Evolutionary conservation across 2,888 invertebrate genomes (phyloP), one percentile per base, ranked within the genome.

Genomic region (Oxycera nigricornis): DNA sequence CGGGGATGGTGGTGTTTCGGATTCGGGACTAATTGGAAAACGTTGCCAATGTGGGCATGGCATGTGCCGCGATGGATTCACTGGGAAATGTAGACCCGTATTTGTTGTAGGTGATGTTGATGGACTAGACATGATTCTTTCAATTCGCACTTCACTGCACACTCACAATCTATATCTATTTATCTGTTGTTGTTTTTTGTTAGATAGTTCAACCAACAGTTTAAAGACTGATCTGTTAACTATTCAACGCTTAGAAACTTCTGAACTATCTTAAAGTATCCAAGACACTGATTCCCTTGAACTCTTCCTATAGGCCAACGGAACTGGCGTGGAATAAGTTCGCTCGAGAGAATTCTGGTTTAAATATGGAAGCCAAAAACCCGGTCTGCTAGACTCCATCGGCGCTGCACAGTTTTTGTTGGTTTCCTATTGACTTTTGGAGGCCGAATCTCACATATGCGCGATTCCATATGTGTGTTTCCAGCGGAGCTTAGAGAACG

Each of bases 41-140:
- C 83, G 84, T 67, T 82, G 80, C 85, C 84, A 84, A 73, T 84
- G 84, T 20, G 82, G 84, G 57, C 84, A 84, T 3, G 85, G 84
- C 84, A 83, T 82, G 77, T 83, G 83, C 75, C 79, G 80, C 67
- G 83, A 81, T 28, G 81, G 82, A 80, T 81, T 80, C 52, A 82
- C 81, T 73, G 84, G 84, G 73, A 84, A 84, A 24, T 75, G 41
- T 11, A 62, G 62, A 14, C 24, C 22, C 17, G 28, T 28, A 11
- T 35, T 52, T 7, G 46, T 73, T 7, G 72, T 35, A 14, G 72
- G 30, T n/a, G 55, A 20, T 59, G 70, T 35, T 14, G 55, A 20
- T 7, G 72, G 30, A 28, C 28, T 70, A 14, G 24, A 28, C 17
- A 22, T 7, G n/a, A 14, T 59, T 20, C 30, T n/a, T n/a, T n/a